A percentile compares a stretch with the other conserved stretches of the same genome.
These are phyloP conservation scores for Passer montanus DNA, from an alignment of 2,113 vertebrate genomes.

Conservation along the genomic window DNA sequence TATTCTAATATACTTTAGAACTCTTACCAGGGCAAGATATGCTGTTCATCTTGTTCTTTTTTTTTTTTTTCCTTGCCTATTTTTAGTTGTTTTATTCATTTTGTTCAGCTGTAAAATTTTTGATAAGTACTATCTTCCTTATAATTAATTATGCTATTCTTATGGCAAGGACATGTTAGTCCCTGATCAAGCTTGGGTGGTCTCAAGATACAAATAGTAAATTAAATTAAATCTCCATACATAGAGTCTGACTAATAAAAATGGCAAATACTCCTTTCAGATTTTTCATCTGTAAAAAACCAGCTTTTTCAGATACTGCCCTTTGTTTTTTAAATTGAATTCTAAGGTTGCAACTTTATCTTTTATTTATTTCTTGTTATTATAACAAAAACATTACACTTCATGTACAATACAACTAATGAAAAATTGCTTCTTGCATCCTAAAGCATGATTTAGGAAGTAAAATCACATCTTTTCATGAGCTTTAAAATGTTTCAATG, in stretches of 20 bases:
- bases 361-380: background rate
- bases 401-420: background rate
- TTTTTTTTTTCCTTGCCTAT: background rate
- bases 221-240: background rate
- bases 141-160: background rate
- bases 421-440: background rate
- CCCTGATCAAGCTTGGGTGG: background rate
- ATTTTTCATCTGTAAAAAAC: background rate
- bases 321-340: background rate
- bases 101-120: background rate
- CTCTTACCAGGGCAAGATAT: background rate
- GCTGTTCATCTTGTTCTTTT: background rate
- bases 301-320: background rate
- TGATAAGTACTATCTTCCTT: background rate
- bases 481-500: background rate
- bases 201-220: background rate
- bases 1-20: background rate
- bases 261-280: background rate
- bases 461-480: background rate
- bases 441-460: background rate
- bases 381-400: background rate
- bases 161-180: background rate
- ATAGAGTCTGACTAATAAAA: background rate
- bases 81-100: background rate
- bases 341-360: background rate